Conservation (phyloP, 2,113 vertebrate genomes). For the Solea solea region DNA sequence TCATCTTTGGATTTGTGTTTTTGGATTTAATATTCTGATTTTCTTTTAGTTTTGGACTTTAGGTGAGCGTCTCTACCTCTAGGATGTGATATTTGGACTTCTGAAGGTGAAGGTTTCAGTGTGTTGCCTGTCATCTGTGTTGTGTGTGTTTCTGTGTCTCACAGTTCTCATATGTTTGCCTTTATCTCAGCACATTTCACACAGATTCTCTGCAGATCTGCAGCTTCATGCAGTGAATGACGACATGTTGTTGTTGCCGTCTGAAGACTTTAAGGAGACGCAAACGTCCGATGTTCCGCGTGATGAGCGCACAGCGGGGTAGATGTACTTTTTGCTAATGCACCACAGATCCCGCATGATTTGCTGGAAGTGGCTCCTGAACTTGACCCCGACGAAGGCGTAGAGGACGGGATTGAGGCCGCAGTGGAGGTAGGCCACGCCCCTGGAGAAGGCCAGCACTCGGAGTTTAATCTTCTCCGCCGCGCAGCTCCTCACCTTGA, state of each 20-base stretch:
- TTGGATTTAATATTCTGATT: no score
- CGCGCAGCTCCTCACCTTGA: constrained; percentile 73
- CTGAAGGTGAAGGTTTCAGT: no score
- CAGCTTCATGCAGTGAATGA: constrained; percentile 81
- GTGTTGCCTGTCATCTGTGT: no score
- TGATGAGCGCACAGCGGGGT: constrained; percentile 64
- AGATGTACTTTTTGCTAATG: constrained; percentile 74
- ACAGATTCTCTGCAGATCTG: no score
- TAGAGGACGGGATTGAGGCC: constrained; percentile 94
- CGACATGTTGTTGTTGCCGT: constrained; percentile 73
- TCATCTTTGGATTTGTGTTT: no score
- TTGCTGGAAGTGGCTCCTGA: constrained; percentile 88
- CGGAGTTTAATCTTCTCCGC: constrained; percentile 59
- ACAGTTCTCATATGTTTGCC: no score
- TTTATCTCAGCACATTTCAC: no score
- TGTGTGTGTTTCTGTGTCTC: no score
- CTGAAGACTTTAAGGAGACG: constrained; percentile 73
- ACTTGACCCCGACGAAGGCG: constrained; percentile 92
- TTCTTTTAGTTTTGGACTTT: no score
- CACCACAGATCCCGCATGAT: constrained; percentile 85
- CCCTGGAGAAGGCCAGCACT: constrained; percentile 72
- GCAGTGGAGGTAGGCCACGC: constrained; percentile 91
- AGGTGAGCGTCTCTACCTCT: no score
- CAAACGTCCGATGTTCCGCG: constrained; percentile 77
- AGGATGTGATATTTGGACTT: no score